A percentile compares a stretch with the other conserved stretches of the same genome.
Conservation (phyloP, 2,888 invertebrate genomes). For the Drosophila meridiana region DNA sequence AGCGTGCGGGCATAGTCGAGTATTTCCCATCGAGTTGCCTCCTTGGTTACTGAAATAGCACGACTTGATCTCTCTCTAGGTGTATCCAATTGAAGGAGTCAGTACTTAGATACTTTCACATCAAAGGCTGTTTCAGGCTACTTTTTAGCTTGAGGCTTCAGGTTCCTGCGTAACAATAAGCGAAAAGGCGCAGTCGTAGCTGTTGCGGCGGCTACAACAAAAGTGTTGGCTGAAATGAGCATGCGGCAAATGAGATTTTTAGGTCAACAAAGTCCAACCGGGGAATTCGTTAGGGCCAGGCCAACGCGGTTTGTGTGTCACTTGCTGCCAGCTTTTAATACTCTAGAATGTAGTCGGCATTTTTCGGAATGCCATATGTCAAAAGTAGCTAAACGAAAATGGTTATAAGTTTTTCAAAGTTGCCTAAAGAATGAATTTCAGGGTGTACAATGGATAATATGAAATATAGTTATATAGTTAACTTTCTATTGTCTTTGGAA, state of each 20-base stretch:
- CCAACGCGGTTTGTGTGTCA: constrained; percentile 63
- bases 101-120: constrained; percentile 36
- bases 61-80: constrained; percentile 4
- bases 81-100: constrained; percentile 21
- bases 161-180: constrained; percentile 40
- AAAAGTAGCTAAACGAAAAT: no score
- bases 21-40: constrained; percentile 59
- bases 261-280: constrained; percentile 76
- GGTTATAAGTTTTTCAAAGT: no score
- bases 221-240: constrained; percentile 75
- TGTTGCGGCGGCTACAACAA: constrained; percentile 57
- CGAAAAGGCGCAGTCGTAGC: constrained; percentile 12
- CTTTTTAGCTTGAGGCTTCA: constrained; percentile 38
- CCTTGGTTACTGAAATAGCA: constrained; percentile 7
- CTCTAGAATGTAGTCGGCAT: neutral
- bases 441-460: no score
- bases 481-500: no score
- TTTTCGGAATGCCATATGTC: neutral
- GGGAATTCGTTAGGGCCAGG: constrained; percentile 45
- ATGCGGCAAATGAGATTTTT: constrained; percentile 79
- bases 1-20: no score
- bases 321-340: constrained; percentile 44
- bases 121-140: constrained; percentile 30
- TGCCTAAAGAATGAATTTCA: no score
- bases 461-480: no score